These are phyloP conservation scores for Mastomys natalensis DNA, from an alignment of 2,113 vertebrate species.

Conservation along the genomic window DNA sequence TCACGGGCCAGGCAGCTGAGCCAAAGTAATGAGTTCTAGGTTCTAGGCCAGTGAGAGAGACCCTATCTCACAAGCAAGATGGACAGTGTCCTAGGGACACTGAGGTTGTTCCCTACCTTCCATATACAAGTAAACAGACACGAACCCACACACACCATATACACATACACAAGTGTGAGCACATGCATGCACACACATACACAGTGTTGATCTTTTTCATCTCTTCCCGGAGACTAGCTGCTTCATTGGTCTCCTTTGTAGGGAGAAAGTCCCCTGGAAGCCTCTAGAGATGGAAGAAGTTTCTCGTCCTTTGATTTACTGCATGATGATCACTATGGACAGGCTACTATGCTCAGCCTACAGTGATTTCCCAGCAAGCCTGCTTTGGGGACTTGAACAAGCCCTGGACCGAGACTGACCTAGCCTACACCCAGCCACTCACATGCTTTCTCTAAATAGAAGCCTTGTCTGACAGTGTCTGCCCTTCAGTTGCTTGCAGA, in stretches of 20 bases:
- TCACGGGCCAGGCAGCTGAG: neutral
- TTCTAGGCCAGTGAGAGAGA: neutral
- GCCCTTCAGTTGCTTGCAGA: neutral
- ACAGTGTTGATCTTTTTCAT: neutral
- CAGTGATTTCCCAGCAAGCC: neutral
- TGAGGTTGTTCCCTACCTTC: neutral
- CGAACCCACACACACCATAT: neutral
- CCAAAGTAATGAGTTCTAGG: neutral
- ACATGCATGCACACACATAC: neutral
- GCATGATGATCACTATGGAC: neutral
- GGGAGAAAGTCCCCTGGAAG: neutral
- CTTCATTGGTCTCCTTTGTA: neutral
- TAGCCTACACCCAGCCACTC: conserved; percentile 25
- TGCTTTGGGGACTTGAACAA: neutral
- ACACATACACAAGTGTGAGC: rapidly evolving
- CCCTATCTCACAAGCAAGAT: neutral
- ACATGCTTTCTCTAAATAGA: conserved; percentile 70
- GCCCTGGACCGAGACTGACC: neutral
- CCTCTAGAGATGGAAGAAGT: neutral
- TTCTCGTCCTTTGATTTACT: neutral
- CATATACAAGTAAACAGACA: neutral
- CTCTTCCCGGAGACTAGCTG: neutral
- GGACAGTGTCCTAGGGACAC: neutral
- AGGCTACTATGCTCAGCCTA: no score
- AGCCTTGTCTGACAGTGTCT: neutral